Evolutionary conservation across 2,888 invertebrate genomes (phyloP).

Genomic region (Ectobius pallidus): DNA sequence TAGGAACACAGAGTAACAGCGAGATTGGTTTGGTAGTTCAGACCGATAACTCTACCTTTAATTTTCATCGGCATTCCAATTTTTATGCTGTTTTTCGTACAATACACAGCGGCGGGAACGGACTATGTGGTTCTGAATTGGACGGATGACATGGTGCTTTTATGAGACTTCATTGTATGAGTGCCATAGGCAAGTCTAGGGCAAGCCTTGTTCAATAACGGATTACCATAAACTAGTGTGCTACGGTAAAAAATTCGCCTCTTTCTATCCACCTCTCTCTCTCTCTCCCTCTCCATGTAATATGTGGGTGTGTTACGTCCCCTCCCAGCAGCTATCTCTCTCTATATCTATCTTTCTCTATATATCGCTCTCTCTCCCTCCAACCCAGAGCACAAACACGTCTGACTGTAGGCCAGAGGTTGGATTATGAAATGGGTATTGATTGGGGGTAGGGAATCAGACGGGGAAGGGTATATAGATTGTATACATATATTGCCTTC

Average conservation of each 20-base stretch:
- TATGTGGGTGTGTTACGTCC: too few relatives aligned
- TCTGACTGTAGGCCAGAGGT: slow-evolving; percentile 17
- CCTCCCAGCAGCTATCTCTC: too few relatives aligned
- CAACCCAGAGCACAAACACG: neutral
- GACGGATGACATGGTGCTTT: neutral
- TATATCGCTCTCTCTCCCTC: neutral
- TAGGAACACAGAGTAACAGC: too few relatives aligned
- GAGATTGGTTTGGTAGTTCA: too few relatives aligned
- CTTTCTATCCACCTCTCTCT: too few relatives aligned
- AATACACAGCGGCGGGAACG: neutral
- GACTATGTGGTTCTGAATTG: neutral
- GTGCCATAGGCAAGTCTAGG: neutral
- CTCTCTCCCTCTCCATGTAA: too few relatives aligned
- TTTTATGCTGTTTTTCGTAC: neutral
- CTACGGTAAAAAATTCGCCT: neutral
- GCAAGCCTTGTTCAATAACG: slow-evolving; percentile 5
- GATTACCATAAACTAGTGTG: slow-evolving; percentile 13
- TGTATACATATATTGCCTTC: slow-evolving; percentile 22
- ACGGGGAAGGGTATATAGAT: slow-evolving; percentile 18
- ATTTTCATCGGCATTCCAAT: slow-evolving; percentile 1
- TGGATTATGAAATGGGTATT: slow-evolving; percentile 26
- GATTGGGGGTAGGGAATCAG: neutral
- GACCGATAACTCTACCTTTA: neutral
- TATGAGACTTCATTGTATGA: neutral
- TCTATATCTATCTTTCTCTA: too few relatives aligned